Evolutionary conservation across 1,140 invertebrate species (phyloP).

Genomic region (Macrosteles quadrilineatus): DNA sequence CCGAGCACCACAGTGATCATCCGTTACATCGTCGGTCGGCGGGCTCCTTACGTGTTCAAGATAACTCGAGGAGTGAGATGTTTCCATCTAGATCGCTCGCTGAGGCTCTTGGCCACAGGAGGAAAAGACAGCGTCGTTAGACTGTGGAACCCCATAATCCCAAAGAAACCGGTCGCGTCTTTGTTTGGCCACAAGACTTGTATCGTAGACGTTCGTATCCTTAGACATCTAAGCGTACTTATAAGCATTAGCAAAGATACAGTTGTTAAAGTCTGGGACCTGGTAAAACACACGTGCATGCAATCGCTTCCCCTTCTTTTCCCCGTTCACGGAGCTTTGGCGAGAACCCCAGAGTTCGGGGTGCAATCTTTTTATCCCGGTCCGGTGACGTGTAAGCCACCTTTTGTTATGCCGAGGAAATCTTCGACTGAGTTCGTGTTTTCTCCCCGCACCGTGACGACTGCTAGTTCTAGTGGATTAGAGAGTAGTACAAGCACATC

Average conservation of each 20-base stretch:
- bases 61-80: constrained; percentile 54
- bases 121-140: constrained; percentile 51
- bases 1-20: constrained; percentile 49
- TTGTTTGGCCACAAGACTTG: constrained; percentile 46
- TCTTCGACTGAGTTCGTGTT: too few relatives aligned
- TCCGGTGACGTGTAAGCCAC: neutral
- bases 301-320: neutral
- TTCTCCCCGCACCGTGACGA: too few relatives aligned
- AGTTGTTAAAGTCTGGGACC: constrained; percentile 46
- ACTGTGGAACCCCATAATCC: constrained; percentile 54
- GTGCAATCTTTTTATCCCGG: neutral
- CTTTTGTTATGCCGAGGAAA: neutral
- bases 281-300: neutral
- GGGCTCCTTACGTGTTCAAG: constrained; percentile 53
- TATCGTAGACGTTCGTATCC: constrained; percentile 52
- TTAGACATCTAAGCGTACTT: constrained; percentile 49
- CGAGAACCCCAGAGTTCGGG: neutral
- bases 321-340: neutral
- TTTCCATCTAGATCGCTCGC: constrained; percentile 49
- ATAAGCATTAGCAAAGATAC: constrained; percentile 54
- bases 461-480: too few relatives aligned
- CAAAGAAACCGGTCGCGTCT: constrained; percentile 45
- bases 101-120: constrained; percentile 54
- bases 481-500: too few relatives aligned
- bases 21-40: constrained; percentile 49